These are phyloP conservation scores for Andrena bucephala DNA, from an alignment of 2,888 invertebrate genomes.

Conservation along the genomic window DNA sequence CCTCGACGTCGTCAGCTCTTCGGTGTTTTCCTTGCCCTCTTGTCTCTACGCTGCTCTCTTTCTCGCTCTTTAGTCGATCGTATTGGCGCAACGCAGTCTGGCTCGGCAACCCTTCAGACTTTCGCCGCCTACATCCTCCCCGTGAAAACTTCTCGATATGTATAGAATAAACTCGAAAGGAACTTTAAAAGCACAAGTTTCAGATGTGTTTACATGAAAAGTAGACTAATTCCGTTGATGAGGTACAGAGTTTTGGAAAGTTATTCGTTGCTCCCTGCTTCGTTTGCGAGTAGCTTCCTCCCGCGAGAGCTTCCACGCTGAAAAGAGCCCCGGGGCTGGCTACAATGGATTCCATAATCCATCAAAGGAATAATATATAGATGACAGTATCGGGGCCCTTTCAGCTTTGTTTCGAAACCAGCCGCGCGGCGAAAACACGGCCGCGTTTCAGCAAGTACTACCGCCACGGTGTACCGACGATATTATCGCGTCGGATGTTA, in stretches of 20 bases:
- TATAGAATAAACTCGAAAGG: too few relatives aligned
- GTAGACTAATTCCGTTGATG: not conserved
- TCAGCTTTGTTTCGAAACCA: slow-evolving; percentile 66
- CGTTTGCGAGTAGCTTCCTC: not conserved
- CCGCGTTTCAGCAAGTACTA: slow-evolving; percentile 57
- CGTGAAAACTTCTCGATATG: too few relatives aligned
- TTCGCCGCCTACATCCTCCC: too few relatives aligned
- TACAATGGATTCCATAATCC: slow-evolving; percentile 52
- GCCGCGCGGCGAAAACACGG: slow-evolving; percentile 54
- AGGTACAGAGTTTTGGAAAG: not conserved
- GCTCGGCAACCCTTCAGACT: too few relatives aligned
- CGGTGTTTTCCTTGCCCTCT: not conserved
- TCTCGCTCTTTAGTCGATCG: too few relatives aligned
- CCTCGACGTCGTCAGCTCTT: not conserved
- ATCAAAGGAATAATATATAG: slow-evolving; percentile 62
- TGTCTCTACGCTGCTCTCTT: not conserved
- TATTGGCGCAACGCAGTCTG: too few relatives aligned
- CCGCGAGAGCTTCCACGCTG: slow-evolving; percentile 15
- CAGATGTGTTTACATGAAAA: not conserved
- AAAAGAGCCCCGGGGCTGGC: slow-evolving; percentile 5
- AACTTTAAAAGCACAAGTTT: too few relatives aligned
- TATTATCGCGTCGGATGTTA: slow-evolving; percentile 59
- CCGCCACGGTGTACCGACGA: slow-evolving; percentile 45
- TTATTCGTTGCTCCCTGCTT: not conserved
- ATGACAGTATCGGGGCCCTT: slow-evolving; percentile 49